A percentile compares a stretch with the other conserved stretches of the same genome.
phyloP scores from a whole-genome alignment of 2,797 vertebrate species.

The Carduelis carduelis region DNA sequence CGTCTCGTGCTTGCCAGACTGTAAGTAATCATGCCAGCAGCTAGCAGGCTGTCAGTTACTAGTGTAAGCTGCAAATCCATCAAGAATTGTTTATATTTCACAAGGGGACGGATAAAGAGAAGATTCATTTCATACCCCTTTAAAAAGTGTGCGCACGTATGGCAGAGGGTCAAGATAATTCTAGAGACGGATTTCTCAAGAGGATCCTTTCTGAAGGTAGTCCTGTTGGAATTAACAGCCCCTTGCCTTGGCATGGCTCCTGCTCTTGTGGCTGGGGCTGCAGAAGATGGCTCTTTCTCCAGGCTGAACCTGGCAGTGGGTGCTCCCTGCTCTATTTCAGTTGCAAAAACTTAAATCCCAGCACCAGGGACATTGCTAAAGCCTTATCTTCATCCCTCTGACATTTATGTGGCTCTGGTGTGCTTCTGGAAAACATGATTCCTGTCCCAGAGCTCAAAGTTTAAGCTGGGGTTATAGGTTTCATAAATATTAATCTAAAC shows the following conservation, averaged over 20 bases:
- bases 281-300: not conserved
- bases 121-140: not conserved
- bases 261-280: not conserved
- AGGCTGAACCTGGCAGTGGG: not conserved
- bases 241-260: not conserved
- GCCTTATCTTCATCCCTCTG: not conserved
- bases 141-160: fast-evolving
- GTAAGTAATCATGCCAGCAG: constrained; percentile 36
- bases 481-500: not conserved
- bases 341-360: not conserved
- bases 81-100: constrained; percentile 43
- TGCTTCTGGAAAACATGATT: not conserved
- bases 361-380: not conserved
- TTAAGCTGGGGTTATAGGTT: not conserved
- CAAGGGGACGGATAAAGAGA: not conserved
- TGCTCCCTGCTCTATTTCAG: not conserved
- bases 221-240: not conserved
- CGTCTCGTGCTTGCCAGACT: constrained; percentile 9
- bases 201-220: not conserved
- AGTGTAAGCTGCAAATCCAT: constrained; percentile 27
- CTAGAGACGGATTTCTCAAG: not conserved
- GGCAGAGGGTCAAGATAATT: constrained; percentile 19
- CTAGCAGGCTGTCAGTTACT: constrained; percentile 55
- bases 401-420: not conserved
- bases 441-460: not conserved